Percentiles rank a stretch among this genome's conserved stretches.
These are phyloP conservation scores for Calephelis virginiensis DNA, from an alignment of 1,140 invertebrate species.

Conservation along the genomic window DNA sequence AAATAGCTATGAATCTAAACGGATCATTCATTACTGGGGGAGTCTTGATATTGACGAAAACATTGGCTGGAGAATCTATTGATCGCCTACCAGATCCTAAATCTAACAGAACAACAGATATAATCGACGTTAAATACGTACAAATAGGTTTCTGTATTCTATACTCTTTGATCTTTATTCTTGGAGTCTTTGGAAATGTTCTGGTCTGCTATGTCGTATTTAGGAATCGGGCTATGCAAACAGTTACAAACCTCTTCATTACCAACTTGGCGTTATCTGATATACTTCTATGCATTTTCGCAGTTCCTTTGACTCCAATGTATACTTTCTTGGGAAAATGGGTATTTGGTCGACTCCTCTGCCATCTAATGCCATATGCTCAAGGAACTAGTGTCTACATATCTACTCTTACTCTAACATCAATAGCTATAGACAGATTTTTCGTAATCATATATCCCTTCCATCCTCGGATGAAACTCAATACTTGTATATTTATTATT, in stretches of 20 bases:
- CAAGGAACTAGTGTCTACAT: conserved; percentile 98
- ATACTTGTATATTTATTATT: conserved; percentile 91
- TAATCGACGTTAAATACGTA: conserved; percentile 83
- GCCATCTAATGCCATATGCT: conserved; percentile 94
- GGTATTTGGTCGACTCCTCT: conserved; percentile 93
- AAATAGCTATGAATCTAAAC: conserved; percentile 55
- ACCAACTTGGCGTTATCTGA: conserved; percentile 98
- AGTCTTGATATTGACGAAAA: conserved; percentile 61
- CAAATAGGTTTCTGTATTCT: conserved; percentile 90
- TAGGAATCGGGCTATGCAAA: conserved; percentile 96
- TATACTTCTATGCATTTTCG: conserved; percentile 94
- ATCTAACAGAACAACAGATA: conserved; percentile 71
- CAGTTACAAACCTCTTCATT: conserved; percentile 99
- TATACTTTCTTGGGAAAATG: conserved; percentile 94
- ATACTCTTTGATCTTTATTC: conserved; percentile 93
- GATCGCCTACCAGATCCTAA: conserved; percentile 62
- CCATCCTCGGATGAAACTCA: conserved; percentile 92
- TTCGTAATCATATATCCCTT: conserved; percentile 99
- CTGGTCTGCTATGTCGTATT: conserved; percentile 96
- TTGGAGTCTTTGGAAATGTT: conserved; percentile 95
- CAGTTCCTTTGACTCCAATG: conserved; percentile 96
- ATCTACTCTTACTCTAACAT: conserved; percentile 96
- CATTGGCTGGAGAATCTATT: conserved; percentile 61
- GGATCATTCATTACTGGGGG: conserved; percentile 47
- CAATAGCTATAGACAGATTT: conserved; percentile 98